Evolutionary conservation across 2,113 vertebrate species (phyloP).

Genomic region (Lophius piscatorius): DNA sequence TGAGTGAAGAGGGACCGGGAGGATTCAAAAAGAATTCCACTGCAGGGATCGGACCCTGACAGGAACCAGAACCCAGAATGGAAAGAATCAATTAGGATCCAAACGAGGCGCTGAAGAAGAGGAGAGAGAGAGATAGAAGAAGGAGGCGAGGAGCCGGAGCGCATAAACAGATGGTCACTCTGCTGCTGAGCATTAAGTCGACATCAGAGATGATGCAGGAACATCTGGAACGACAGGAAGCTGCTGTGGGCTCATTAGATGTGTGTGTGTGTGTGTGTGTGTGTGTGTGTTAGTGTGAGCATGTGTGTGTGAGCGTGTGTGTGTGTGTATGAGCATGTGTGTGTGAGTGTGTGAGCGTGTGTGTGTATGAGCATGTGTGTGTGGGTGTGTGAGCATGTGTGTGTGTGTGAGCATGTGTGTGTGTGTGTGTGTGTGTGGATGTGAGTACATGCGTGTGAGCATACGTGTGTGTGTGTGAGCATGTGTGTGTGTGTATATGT

Average conservation of each 20-base stretch:
- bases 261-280: constrained; percentile 6
- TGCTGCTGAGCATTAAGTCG: constrained; percentile 69
- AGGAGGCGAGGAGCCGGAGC: constrained; percentile 28
- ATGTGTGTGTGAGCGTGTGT: constrained; percentile 4
- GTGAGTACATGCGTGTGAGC: too few relatives aligned
- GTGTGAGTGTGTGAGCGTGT: constrained; percentile 1
- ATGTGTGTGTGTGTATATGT: too few relatives aligned
- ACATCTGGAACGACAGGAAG: constrained; percentile 75
- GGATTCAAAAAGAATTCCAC: too few relatives aligned
- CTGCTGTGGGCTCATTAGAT: constrained; percentile 65
- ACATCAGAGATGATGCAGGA: constrained; percentile 73
- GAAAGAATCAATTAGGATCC: constrained; percentile 29
- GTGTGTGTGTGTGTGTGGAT: too few relatives aligned
- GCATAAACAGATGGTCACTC: constrained; percentile 73
- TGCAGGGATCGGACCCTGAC: background rate
- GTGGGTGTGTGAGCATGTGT: constrained; percentile 1
- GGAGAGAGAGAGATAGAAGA: constrained; percentile 24
- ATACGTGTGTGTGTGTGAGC: too few relatives aligned
- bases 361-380: too few relatives aligned
- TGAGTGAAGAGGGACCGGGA: too few relatives aligned
- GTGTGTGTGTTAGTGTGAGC: constrained; percentile 2
- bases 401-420: too few relatives aligned
- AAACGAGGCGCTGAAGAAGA: constrained; percentile 20
- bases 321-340: constrained; percentile 6
- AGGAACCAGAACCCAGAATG: background rate